Evolutionary conservation across 1,140 invertebrate genomes (phyloP).

Genomic region (Neodiprion fabricii): DNA sequence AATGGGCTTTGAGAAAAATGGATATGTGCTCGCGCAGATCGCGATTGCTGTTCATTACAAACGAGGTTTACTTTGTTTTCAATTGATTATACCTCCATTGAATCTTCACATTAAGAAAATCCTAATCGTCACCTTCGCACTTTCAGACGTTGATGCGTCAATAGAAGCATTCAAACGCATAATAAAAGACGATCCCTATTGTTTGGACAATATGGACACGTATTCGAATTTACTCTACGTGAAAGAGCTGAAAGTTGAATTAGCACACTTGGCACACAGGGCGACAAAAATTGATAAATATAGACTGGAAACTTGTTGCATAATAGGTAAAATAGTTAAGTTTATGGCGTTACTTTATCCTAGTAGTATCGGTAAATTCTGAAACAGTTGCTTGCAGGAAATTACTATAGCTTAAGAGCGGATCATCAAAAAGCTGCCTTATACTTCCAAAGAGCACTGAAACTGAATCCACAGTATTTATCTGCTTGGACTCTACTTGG

Average conservation of each 20-base stretch:
- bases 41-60: conserved; percentile 93
- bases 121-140: conserved; percentile 19
- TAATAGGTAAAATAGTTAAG: conserved; percentile 79
- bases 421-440: conserved; percentile 97
- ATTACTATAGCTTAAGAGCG: conserved; percentile 95
- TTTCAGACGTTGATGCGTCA: conserved; percentile 87
- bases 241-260: conserved; percentile 89
- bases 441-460: conserved; percentile 95
- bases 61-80: conserved; percentile 68
- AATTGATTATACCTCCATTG: conserved; percentile 19
- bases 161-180: conserved; percentile 84
- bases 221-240: conserved; percentile 97
- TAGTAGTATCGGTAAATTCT: too few relatives aligned
- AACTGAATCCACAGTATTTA: conserved; percentile 93
- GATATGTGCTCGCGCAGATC: conserved; percentile 91
- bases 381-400: conserved; percentile 70
- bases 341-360: too few relatives aligned
- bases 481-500: conserved; percentile 98
- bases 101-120: conserved; percentile 1
- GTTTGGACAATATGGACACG: conserved; percentile 94
- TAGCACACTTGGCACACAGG: conserved; percentile 92
- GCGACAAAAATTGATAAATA: conserved; percentile 96
- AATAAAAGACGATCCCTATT: conserved; percentile 86
- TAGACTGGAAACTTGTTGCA: conserved; percentile 96
- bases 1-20: conserved; percentile 85